Percentiles rank a stretch among this genome's conserved stretches.
Evolutionary conservation across 2,888 invertebrate species (phyloP).

Genomic region (Lottia gigantea): DNA sequence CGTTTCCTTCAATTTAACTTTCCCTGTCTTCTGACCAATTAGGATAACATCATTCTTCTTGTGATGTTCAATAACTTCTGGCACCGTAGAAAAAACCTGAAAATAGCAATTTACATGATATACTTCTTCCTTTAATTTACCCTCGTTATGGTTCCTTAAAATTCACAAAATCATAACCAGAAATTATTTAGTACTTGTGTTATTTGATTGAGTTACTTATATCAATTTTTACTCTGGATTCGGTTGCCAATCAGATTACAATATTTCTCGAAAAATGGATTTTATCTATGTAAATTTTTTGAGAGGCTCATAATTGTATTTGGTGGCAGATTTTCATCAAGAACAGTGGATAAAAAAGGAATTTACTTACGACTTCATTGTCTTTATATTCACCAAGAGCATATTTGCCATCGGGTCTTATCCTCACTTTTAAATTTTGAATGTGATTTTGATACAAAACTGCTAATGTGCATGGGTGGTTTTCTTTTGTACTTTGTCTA

Average conservation of each 20-base stretch:
- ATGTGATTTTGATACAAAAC: conserved; percentile 38
- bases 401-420: conserved; percentile 36
- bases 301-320: no score
- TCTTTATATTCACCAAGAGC: conserved; percentile 46
- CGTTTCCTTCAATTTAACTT: conserved; percentile 9
- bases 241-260: no score
- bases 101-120: neutral
- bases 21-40: conserved; percentile 29
- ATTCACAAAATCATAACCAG: no score
- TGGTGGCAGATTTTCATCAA: no score
- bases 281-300: no score
- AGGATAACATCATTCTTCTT: conserved; percentile 38
- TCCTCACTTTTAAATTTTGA: conserved; percentile 43
- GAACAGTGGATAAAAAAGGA: neutral
- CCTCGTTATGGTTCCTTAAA: no score
- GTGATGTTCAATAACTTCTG: conserved; percentile 20
- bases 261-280: no score
- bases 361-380: conserved; percentile 43
- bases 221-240: no score
- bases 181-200: no score
- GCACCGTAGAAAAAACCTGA: neutral
- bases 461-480: conserved; percentile 46
- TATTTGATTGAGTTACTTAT: no score
- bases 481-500: conserved; percentile 34
- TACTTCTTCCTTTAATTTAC: no score